These are phyloP conservation scores for Egretta garzetta DNA, from an alignment of 2,113 vertebrate species.

Conservation along the genomic window DNA sequence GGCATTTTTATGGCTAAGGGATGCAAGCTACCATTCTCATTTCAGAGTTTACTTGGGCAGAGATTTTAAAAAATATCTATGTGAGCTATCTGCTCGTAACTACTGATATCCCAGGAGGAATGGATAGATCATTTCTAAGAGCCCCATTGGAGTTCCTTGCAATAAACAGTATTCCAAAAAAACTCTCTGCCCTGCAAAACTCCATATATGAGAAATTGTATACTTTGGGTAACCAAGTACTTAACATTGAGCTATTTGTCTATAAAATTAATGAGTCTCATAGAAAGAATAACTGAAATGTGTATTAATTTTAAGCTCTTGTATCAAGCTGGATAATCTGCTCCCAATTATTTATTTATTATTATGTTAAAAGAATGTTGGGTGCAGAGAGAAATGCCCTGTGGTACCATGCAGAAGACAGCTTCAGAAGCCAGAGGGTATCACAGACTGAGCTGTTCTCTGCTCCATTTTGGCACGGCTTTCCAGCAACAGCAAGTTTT, in stretches of 20 bases:
- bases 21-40: background rate
- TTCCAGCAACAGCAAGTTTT: background rate
- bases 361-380: background rate
- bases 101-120: background rate
- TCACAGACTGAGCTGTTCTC: background rate
- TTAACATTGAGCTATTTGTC: background rate
- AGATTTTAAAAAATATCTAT: background rate
- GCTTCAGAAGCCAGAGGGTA: background rate
- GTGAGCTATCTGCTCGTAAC: background rate
- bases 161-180: background rate
- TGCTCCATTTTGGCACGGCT: background rate
- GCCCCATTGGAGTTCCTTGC: background rate
- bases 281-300: background rate
- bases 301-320: background rate
- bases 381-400: background rate
- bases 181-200: background rate
- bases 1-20: background rate
- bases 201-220: background rate
- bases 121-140: background rate
- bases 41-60: background rate
- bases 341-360: too few relatives aligned
- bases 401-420: rapidly evolving
- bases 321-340: background rate
- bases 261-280: background rate
- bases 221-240: background rate